Evolutionary conservation across 2,797 vertebrate species (phyloP).

Genomic region (Lepilemur septentrionalis): DNA sequence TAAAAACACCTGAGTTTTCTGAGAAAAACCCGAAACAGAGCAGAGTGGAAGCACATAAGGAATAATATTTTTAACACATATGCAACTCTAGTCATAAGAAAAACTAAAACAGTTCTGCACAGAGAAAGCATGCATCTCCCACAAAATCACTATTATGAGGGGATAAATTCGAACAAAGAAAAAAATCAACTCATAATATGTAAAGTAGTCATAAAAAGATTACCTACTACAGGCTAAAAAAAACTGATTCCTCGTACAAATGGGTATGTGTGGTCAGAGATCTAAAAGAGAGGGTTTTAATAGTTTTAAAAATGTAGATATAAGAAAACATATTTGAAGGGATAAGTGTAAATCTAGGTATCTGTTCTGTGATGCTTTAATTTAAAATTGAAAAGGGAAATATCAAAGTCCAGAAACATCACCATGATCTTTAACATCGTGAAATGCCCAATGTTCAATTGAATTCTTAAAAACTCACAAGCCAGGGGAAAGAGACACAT

Average conservation of each 20-base stretch:
- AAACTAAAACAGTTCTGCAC: not conserved
- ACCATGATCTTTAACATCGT: not conserved
- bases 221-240: not conserved
- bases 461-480: not conserved
- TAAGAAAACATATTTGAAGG: not conserved
- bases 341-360: not conserved
- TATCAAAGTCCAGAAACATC: not conserved
- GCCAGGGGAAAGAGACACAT: not conserved
- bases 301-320: not conserved
- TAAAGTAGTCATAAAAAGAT: not conserved
- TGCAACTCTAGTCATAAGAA: not conserved
- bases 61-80: not conserved
- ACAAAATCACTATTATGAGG: not conserved
- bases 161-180: not conserved
- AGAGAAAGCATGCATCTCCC: not conserved
- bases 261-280: not conserved
- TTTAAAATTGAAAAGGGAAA: not conserved
- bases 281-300: not conserved
- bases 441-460: not conserved
- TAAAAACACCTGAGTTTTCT: not conserved
- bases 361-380: not conserved
- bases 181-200: not conserved
- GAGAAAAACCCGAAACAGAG: not conserved
- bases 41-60: not conserved
- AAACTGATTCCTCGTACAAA: not conserved